Conservation (phyloP, 2,888 invertebrate species). For the Eudemis profundana region DNA sequence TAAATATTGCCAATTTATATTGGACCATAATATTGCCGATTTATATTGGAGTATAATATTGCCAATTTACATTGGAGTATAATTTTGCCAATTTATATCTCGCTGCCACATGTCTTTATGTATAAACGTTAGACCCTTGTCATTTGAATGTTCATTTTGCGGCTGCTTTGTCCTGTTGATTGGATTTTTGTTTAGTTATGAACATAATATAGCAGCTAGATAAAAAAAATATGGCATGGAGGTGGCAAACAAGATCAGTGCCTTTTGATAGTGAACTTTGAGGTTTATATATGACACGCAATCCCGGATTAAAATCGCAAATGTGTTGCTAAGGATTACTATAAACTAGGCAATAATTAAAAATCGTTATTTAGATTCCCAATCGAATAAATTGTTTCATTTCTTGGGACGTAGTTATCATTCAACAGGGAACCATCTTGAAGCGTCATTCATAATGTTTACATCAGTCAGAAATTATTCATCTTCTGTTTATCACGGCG, state of each 20-base stretch:
- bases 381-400: neutral
- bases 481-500: neutral
- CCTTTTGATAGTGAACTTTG: no score
- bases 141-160: conserved; percentile 18
- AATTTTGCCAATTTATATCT: neutral
- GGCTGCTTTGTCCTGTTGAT: neutral
- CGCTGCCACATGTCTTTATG: conserved; percentile 4
- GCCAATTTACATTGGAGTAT: conserved; percentile 23
- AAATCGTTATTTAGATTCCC: no score
- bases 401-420: neutral
- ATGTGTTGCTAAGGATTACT: no score
- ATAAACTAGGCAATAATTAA: no score
- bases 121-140: conserved; percentile 18
- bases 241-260: no score
- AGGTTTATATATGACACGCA: neutral
- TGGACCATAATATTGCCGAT: conserved; percentile 57
- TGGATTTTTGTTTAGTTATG: conserved; percentile 3
- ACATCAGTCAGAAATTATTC: conserved; percentile 2
- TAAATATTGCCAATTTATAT: conserved; percentile 45
- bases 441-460: neutral
- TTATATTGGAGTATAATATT: conserved; percentile 46
- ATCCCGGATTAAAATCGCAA: no score
- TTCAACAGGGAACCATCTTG: neutral
- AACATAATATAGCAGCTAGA: neutral
- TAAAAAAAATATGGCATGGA: no score